A percentile compares a stretch with the other conserved stretches of the same genome.
Conservation (phyloP, 2,888 invertebrate genomes). For the Sinohyriopsis cumingii region DNA sequence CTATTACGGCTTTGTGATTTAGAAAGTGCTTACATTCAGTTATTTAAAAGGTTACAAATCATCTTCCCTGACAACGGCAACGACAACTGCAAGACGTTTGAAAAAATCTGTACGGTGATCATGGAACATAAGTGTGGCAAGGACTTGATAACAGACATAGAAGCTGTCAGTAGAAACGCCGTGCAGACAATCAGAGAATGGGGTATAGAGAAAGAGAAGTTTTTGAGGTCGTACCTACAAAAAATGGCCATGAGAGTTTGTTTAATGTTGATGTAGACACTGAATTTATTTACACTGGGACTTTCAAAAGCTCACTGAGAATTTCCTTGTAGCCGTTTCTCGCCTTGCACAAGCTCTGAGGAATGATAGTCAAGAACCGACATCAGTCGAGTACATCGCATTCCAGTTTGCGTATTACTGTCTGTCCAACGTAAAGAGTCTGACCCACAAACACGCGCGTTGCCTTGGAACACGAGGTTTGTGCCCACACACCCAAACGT, state of each 20-base stretch:
- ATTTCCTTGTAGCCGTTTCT: constrained; percentile 31
- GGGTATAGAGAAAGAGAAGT: constrained; percentile 29
- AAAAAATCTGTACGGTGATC: constrained; percentile 17
- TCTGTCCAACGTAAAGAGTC: constrained; percentile 21
- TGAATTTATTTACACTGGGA: constrained; percentile 35
- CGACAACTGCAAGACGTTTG: constrained; percentile 14
- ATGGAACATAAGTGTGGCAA: constrained; percentile 20
- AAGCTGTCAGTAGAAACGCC: constrained; percentile 1
- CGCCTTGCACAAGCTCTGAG: constrained; percentile 28
- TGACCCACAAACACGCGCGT: constrained; percentile 17
- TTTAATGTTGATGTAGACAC: constrained; percentile 22
- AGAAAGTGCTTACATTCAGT: constrained; percentile 3
- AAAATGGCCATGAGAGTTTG: constrained; percentile 5
- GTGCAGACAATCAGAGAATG: constrained; percentile 17
- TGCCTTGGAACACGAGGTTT: constrained; percentile 49
- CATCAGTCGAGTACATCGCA: constrained; percentile 37
- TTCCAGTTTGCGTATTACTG: constrained; percentile 38
- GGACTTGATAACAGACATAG: constrained; percentile 10
- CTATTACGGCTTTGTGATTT: constrained; percentile 16
- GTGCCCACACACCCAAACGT: constrained; percentile 49
- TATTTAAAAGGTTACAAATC: constrained; percentile 22
- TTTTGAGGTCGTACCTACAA: constrained; percentile 33
- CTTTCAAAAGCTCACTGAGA: constrained; percentile 15
- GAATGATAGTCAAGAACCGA: constrained; percentile 33
- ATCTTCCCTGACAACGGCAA: constrained; percentile 19